Base-by-base conservation (phyloP, 2,888 invertebrate species). In the Yponomeuta malinellus region DNA sequence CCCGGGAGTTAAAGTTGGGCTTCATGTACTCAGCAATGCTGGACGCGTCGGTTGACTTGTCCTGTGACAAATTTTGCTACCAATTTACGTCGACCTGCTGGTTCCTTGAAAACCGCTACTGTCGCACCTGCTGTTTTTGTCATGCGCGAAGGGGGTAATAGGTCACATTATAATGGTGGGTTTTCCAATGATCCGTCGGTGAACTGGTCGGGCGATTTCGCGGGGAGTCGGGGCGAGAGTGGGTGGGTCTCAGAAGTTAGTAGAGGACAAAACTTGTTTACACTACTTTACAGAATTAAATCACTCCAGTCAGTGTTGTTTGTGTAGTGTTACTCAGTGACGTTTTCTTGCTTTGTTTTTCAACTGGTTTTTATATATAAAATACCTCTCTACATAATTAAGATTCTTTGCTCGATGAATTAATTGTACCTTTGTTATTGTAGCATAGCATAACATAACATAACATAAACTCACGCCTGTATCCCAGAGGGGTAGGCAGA, bases 281-380 rank as follows among this genome's bases (percentile, higher is more conserved):
- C 85, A 86, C 84, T 87, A 90, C 86, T 90, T 88, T 10, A 85
- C 82, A 80, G 85, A 88, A 89, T 90, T 88, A 89, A 89, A 89
- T 88, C 83, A 82, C 81, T 85, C 77, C 76, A 78, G 78, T 81
- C 76, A 78, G 81, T 84, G 83, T 86, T 83, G 79, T 78, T 81
- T 78, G 77, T 72, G 78, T 84, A 79, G 75, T 72, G 76, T 75
- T 75, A 77, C 76, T 81, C 79, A 79, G 78, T 74, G 75, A 75
- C 72, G 76, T 79, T 63, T 68, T 71, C 48, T 31, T 59, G 52
- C 12, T 43, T 67, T 67, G 67, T 67, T 12, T 12, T 43, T 10
- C 15, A 12, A 43, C 8, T 5, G 9, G 1, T 43, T 43, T 6
- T 1, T 33, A 33, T 33, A 33, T 23, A 23, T 23, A 23, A 23